phyloP scores from a whole-genome alignment of 2,797 vertebrate genomes.

The Karalla daura region DNA sequence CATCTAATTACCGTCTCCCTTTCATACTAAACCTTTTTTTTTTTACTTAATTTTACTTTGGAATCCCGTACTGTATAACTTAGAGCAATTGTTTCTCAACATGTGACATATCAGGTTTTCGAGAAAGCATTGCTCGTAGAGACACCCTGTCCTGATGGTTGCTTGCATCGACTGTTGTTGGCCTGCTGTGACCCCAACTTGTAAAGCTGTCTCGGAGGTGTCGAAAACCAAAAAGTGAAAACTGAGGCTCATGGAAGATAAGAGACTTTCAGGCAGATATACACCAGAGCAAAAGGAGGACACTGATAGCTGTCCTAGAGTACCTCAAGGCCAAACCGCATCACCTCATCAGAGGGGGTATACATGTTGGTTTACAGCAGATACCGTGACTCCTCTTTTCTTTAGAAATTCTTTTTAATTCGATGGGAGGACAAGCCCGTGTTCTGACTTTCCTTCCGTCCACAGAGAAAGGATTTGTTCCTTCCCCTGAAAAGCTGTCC shows the following conservation, averaged over 20 bases:
- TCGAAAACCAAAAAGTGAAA: conserved; percentile 39
- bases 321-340: conserved; percentile 18
- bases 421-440: neutral
- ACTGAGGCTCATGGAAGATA: conserved; percentile 40
- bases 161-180: conserved; percentile 28
- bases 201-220: conserved; percentile 28
- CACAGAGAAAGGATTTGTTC: neutral
- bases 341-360: conserved; percentile 7
- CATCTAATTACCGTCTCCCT: neutral
- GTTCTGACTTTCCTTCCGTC: neutral
- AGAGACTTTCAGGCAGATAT: conserved; percentile 38
- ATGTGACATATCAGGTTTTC: conserved; percentile 36
- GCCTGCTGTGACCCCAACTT: conserved; percentile 39
- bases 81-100: conserved; percentile 13
- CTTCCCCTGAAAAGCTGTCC: conserved; percentile 10
- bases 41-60: neutral
- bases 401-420: neutral
- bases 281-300: conserved; percentile 20
- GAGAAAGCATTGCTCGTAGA: conserved; percentile 22
- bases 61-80: conserved; percentile 2
- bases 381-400: neutral
- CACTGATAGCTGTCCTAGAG: conserved; percentile 44
- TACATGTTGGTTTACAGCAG: neutral
- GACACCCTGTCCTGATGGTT: conserved; percentile 26
- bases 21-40: neutral